Base-by-base conservation (phyloP, 2,797 vertebrate genomes). In the Psittacula echo region DNA sequence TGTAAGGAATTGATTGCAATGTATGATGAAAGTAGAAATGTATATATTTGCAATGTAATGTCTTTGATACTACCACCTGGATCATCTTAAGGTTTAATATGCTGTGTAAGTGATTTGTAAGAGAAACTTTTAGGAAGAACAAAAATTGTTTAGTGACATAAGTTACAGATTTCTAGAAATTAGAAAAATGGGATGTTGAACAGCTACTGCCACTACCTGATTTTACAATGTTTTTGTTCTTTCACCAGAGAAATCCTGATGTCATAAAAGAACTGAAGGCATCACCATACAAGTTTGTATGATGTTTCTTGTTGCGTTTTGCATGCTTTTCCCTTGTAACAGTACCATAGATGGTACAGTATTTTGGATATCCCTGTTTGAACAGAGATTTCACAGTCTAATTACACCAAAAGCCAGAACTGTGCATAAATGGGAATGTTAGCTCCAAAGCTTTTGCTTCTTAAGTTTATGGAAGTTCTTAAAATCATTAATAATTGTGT, bases 401-500 rank as follows among this genome's bases (percentile, higher is more conserved):
- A 71, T 56, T 85, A 37, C 26, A 3, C 18, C 32, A 68, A 61
- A 18, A 94, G 9, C n/a, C 4, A 58, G 45, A 83, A 80, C 20
- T 61, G 13, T 65, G 41, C 0, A 0, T 34, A 75, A 65, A 61
- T 16, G 44, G 18, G 11, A 90, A 85, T 22, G 6, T 13, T 37
- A 30, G 22, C 11, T n/a, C n/a, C 9, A 16, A 95, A 80, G 16
- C 19, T 90, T 77, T 75, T 90, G 11, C 10, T 66, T 56, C 47
- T 81, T 23, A 80, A 77, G 61, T 85, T 87, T 53, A 42, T 83
- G 64, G 85, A 94, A 68, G 44, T 82, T 87, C 71, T 95, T 96
- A 13, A 83, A 90, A 87, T 45, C 12, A 79, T 96, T 94, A 94
- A 79, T 95, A 94, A 64, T 94, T 92, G 91, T 77, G 32, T 61